Base-by-base conservation (phyloP, 2,113 vertebrate genomes). In the Columba janthina region DNA sequence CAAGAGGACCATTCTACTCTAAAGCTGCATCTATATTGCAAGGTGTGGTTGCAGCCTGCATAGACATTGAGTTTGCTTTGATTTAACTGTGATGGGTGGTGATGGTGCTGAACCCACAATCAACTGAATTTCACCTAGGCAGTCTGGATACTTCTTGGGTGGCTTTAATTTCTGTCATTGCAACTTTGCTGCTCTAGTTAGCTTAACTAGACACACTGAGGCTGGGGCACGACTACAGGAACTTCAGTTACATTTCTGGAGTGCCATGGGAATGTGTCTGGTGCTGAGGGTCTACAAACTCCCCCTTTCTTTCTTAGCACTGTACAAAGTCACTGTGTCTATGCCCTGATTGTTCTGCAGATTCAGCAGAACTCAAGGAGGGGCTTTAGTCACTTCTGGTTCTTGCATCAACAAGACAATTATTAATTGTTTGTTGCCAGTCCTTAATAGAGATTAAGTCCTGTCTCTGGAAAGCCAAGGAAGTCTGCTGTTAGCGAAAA, bases 341-440 rank as follows among this genome's bases (percentile, higher is more conserved):
- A 1, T 50, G 44, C 12, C 53, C 64, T 74, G 48, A 14, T 9
- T n/a, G 34, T 36, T 50, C 84, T 75, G 50, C 69, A 81, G 73
- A 81, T 53, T 89, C 89, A 89, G 76, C 84, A 92, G 83, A 69
- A 75, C 38, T 69, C 31, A 13, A 65, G 80, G 81, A 51, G 16
- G 42, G 50, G 7, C 51, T 75, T 38, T 51, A 70, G 75, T 36
- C 50, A 32, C 22, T 76, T 88, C 19, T 80, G 28, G 22, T 29
- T 62, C 61, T 89, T 78, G 22, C 66, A 79, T 57, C 76, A 89
- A 58, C 32, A 42, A 1, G 8, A 61, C 51, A 90, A 81, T 74
- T 18, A 77, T 80, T 92, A 83, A 88, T 60, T 25, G 18, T 72
- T 81, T 75, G 62, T 40, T 87, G 77, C 66, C 46, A 89, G 50